Base-by-base conservation (phyloP, 2,888 invertebrate genomes). In the Azorinus chamasolen region DNA sequence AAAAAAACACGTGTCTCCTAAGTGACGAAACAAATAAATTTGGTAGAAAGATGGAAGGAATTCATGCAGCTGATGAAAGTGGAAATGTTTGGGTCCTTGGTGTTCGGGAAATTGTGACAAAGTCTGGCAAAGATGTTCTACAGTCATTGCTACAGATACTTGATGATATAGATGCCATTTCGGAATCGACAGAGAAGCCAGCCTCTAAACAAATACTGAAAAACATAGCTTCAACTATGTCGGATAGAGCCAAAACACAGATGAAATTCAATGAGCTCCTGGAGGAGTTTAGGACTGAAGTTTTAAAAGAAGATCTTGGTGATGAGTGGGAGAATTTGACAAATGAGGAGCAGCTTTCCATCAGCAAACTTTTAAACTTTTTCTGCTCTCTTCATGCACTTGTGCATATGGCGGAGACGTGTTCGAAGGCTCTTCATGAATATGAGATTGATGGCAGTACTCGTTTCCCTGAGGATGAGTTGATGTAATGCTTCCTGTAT, bases 341-440 rank as follows among this genome's bases (percentile, higher is more conserved):
- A 18, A 14, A 48, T 16, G 32, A 32, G 14, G 71, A 64, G 32
- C 57, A 71, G 25, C 16, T 39, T 20, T 71, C 70, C 14, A 3
- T 70, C 1, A 57, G 53, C 20, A 27, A 39, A 6, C 48, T 84
- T 10, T 51, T 62, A 14, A 84, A 77, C 37, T 85, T 85, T 46
- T 83, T 84, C 45, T 72, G 59, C 39, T 41, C 43, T 8, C 18
- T 61, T n/a, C 61, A 61, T 48, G 61, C 27, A 8, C 46, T 61
- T 6, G 61, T 61, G 4, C 57, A 57, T 39, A 39, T 57, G 41
- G 57, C 57, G 6, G 61, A 61, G 8, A 22, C 43, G 3, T 4
- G 14, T 8, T 4, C 5, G 45, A 59, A 59, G 24, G 5, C 58
- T 4, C 45, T 59, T 16, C 2, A 59, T 14, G 55, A 46, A 75